A percentile compares a stretch with the other conserved stretches of the same genome.
These are phyloP conservation scores for Melanotus villosus DNA, from an alignment of 2,888 invertebrate species.

Conservation along the genomic window DNA sequence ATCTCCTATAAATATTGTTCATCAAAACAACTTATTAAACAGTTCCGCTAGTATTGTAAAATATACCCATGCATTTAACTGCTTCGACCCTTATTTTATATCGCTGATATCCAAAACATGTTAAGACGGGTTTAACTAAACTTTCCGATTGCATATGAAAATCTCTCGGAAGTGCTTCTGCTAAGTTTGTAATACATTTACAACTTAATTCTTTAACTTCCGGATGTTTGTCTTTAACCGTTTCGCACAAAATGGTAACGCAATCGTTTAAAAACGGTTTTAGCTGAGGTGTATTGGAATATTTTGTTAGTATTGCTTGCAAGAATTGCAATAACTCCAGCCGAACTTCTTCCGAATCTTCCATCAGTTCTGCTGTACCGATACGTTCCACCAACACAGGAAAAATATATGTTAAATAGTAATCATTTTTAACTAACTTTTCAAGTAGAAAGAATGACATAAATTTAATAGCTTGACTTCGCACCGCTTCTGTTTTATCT, in stretches of 20 bases:
- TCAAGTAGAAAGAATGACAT: conserved; percentile 71
- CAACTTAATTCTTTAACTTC: conserved; percentile 86
- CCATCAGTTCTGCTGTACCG: conserved; percentile 81
- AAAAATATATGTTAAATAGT: conserved; percentile 81
- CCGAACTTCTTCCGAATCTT: conserved; percentile 87
- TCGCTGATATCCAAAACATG: conserved; percentile 86
- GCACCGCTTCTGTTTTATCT: conserved; percentile 76
- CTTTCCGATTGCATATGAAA: conserved; percentile 84
- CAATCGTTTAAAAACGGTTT: conserved; percentile 83
- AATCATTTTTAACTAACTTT: conserved; percentile 76
- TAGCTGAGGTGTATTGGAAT: conserved; percentile 73
- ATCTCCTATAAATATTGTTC: conserved; percentile 68
- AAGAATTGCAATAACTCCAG: conserved; percentile 78
- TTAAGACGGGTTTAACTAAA: conserved; percentile 81
- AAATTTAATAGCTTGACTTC: conserved; percentile 73
- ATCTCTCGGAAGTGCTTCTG: conserved; percentile 75
- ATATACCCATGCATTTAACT: conserved; percentile 79
- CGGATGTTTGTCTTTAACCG: conserved; percentile 83
- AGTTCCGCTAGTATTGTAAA: too few relatives aligned
- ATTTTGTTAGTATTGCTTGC: conserved; percentile 76
- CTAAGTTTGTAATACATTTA: conserved; percentile 77
- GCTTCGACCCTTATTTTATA: conserved; percentile 83
- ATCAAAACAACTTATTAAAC: too few relatives aligned
- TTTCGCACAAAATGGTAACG: conserved; percentile 79
- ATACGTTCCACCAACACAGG: conserved; percentile 84